phyloP scores from a whole-genome alignment of 2,797 vertebrate species.

The Leuciscus waleckii region DNA sequence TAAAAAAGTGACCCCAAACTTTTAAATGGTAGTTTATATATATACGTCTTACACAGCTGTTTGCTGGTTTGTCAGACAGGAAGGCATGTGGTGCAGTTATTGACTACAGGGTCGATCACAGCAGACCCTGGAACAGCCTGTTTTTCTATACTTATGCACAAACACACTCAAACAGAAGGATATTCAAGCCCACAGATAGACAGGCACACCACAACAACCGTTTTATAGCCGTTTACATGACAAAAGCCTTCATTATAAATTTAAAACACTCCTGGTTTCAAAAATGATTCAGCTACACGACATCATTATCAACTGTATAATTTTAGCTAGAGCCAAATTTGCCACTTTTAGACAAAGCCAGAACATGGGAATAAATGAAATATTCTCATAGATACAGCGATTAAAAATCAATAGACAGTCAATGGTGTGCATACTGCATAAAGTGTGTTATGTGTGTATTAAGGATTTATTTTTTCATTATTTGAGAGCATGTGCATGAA shows the following conservation, averaged over 20 bases:
- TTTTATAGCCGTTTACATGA: neutral
- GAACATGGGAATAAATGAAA: neutral
- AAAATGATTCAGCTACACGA: neutral
- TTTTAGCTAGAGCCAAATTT: neutral
- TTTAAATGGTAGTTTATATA: conserved; percentile 12
- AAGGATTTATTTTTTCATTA: neutral
- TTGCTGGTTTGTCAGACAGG: conserved; percentile 23
- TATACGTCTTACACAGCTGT: conserved; percentile 1
- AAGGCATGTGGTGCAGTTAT: conserved; percentile 18
- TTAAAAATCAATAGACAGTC: neutral
- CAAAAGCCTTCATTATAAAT: neutral
- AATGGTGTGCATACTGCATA: neutral
- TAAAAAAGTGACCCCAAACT: neutral
- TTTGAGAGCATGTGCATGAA: conserved; percentile 42
- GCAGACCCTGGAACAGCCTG: conserved; percentile 27
- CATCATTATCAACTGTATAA: neutral
- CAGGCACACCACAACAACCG: neutral
- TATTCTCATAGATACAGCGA: neutral
- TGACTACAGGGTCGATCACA: conserved; percentile 36
- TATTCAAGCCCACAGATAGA: neutral
- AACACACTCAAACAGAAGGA: conserved; percentile 4
- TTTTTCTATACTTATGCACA: conserved; percentile 18
- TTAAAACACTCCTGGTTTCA: neutral
- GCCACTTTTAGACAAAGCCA: neutral
- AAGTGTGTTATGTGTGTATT: neutral